Evolutionary conservation across 2,797 vertebrate species (phyloP).

Genomic region (Danio albolineatus): DNA sequence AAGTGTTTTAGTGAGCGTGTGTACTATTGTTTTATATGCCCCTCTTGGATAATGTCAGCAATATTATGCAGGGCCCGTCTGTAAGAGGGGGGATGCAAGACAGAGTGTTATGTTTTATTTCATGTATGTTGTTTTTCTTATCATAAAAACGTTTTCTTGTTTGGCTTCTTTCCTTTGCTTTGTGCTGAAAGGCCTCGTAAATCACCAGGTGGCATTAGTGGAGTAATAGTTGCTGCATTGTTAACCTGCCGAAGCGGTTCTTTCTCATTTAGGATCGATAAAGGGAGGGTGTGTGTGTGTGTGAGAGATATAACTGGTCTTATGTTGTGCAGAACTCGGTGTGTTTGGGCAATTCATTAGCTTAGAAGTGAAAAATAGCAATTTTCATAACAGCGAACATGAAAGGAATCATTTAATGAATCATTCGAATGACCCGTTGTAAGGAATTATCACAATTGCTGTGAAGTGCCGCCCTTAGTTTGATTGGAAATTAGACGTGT

Average conservation of each 20-base stretch:
- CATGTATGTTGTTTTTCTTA: constrained; percentile 46
- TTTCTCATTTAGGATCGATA: constrained; percentile 56
- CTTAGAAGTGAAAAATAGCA: constrained; percentile 35
- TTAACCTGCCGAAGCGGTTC: constrained; percentile 52
- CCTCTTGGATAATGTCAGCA: constrained; percentile 45
- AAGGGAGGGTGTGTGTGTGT: not conserved
- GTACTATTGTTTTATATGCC: constrained; percentile 49
- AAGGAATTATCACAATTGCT: constrained; percentile 36
- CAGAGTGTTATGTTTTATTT: constrained; percentile 41
- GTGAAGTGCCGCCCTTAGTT: constrained; percentile 27
- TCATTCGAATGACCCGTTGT: constrained; percentile 35
- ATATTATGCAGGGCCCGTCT: constrained; percentile 43
- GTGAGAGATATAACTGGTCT: constrained; percentile 23
- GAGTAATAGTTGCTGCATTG: constrained; percentile 51
- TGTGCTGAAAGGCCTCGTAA: constrained; percentile 49
- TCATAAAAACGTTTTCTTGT: constrained; percentile 20
- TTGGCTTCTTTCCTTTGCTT: constrained; percentile 20
- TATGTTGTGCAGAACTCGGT: not conserved
- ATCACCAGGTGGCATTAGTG: constrained; percentile 51
- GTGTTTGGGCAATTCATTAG: constrained; percentile 29
- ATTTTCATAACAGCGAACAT: constrained; percentile 16
- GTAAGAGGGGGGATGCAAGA: constrained; percentile 24
- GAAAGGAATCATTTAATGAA: constrained; percentile 43
- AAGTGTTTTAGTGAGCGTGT: constrained; percentile 24
- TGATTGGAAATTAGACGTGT: constrained; percentile 27